Evolutionary conservation across 1,140 invertebrate genomes (phyloP).

Genomic region (Zophobas atratus): DNA sequence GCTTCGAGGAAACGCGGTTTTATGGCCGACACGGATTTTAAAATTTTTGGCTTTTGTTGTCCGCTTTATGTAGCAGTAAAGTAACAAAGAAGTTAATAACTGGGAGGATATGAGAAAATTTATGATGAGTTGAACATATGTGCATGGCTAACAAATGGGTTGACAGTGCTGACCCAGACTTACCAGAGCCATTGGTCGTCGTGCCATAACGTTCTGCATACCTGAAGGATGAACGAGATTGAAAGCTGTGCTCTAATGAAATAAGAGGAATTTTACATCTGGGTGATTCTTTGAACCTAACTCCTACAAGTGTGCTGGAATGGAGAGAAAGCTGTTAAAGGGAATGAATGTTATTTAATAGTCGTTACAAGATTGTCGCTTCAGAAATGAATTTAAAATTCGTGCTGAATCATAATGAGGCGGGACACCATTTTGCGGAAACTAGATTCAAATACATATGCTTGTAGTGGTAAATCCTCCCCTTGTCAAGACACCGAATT

Average conservation of each 20-base stretch:
- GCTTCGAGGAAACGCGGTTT: slow-evolving; percentile 5
- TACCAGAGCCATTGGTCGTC: background rate
- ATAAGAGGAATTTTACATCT: background rate
- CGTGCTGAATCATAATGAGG: too few relatives aligned
- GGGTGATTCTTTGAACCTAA: too few relatives aligned
- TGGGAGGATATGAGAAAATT: slow-evolving; percentile 13
- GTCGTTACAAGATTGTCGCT: too few relatives aligned
- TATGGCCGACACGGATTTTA: slow-evolving; percentile 8
- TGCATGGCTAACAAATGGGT: background rate
- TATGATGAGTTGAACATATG: slow-evolving; percentile 11
- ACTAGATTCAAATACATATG: too few relatives aligned
- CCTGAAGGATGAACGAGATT: background rate
- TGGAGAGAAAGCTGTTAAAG: too few relatives aligned
- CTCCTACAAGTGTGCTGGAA: too few relatives aligned
- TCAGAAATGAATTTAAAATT: too few relatives aligned
- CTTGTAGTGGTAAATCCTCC: too few relatives aligned
- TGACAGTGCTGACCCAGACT: slow-evolving; percentile 14
- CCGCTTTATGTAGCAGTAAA: slow-evolving; percentile 17
- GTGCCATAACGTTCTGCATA: background rate
- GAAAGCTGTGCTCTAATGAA: too few relatives aligned
- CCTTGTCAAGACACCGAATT: too few relatives aligned
- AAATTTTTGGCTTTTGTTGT: slow-evolving; percentile 29
- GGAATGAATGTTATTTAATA: too few relatives aligned
- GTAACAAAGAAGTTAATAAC: slow-evolving; percentile 20
- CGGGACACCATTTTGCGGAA: too few relatives aligned